These are phyloP conservation scores for Microctenopoma lineatum DNA, from an alignment of 2,797 vertebrate genomes.

Conservation along the genomic window DNA sequence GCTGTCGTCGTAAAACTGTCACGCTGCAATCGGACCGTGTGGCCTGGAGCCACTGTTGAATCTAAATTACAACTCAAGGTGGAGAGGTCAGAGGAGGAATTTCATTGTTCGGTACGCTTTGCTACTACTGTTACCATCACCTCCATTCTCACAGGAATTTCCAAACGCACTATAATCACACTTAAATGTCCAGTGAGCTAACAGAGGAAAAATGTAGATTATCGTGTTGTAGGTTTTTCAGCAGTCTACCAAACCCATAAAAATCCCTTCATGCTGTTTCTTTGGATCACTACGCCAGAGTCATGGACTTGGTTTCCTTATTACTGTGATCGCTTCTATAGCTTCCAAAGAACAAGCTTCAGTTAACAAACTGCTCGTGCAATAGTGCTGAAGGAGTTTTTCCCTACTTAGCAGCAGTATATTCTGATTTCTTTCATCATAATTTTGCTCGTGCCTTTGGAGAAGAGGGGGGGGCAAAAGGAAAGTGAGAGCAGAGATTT, in stretches of 20 bases:
- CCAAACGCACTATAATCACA: constrained; percentile 15
- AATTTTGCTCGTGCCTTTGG: constrained; percentile 42
- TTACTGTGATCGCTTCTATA: neutral
- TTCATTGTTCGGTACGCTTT: constrained; percentile 37
- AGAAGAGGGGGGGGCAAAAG: neutral
- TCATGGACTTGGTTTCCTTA: constrained; percentile 14
- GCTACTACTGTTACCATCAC: neutral
- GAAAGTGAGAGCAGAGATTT: constrained; percentile 20
- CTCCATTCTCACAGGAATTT: constrained; percentile 20
- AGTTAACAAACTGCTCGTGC: constrained; percentile 8
- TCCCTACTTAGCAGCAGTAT: constrained; percentile 33
- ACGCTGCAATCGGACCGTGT: constrained; percentile 41
- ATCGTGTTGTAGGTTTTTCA: neutral
- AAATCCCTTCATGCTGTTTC: neutral
- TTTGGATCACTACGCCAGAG: constrained; percentile 2
- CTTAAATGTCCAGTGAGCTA: neutral
- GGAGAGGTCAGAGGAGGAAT: constrained; percentile 65
- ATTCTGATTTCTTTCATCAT: constrained; percentile 50
- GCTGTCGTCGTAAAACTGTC: constrained; percentile 46
- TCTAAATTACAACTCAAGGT: constrained; percentile 68
- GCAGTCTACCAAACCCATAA: constrained; percentile 5
- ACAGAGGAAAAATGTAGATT: constrained; percentile 25
- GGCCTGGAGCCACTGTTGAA: constrained; percentile 42
- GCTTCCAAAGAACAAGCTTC: constrained; percentile 19
- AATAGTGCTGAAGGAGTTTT: constrained; percentile 42